phyloP scores from a whole-genome alignment of 1,140 invertebrate genomes.

The Saccostrea cuccullata region DNA sequence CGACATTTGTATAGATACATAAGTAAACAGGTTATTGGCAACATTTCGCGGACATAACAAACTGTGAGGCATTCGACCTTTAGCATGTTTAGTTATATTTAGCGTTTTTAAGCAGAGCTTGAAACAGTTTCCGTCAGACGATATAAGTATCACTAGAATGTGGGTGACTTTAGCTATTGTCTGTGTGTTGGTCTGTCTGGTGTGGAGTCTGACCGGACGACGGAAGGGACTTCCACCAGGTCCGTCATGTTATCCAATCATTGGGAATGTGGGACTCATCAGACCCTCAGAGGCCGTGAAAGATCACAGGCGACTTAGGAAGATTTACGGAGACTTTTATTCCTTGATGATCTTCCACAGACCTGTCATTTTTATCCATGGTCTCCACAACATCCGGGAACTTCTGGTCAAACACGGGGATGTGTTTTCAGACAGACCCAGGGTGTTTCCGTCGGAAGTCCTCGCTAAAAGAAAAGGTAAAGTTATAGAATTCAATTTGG shows the following conservation, averaged over 20 bases:
- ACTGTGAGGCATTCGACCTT: too few species aligned
- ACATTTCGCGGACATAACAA: too few species aligned
- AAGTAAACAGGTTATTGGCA: too few species aligned
- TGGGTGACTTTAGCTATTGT: neutral
- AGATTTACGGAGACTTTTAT: slow-evolving; percentile 61
- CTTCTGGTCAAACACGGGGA: slow-evolving; percentile 58
- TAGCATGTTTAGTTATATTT: too few species aligned
- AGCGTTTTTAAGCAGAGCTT: too few species aligned
- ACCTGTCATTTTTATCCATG: slow-evolving; percentile 58
- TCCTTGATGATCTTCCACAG: slow-evolving; percentile 49
- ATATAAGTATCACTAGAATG: neutral
- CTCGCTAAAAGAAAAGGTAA: neutral
- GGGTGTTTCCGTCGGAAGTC: neutral
- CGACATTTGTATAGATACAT: too few species aligned
- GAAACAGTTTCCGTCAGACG: too few species aligned
- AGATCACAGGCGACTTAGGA: slow-evolving; percentile 45
- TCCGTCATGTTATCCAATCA: slow-evolving; percentile 36
- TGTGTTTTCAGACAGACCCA: slow-evolving; percentile 39
- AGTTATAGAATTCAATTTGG: too few species aligned
- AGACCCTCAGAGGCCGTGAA: neutral
- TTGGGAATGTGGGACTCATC: slow-evolving; percentile 43
- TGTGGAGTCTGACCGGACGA: neutral
- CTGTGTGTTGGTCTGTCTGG: neutral
- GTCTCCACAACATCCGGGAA: slow-evolving; percentile 56
- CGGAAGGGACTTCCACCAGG: slow-evolving; percentile 40